Conservation (phyloP, 2,797 vertebrate genomes). For the Ispidina lecontei region DNA sequence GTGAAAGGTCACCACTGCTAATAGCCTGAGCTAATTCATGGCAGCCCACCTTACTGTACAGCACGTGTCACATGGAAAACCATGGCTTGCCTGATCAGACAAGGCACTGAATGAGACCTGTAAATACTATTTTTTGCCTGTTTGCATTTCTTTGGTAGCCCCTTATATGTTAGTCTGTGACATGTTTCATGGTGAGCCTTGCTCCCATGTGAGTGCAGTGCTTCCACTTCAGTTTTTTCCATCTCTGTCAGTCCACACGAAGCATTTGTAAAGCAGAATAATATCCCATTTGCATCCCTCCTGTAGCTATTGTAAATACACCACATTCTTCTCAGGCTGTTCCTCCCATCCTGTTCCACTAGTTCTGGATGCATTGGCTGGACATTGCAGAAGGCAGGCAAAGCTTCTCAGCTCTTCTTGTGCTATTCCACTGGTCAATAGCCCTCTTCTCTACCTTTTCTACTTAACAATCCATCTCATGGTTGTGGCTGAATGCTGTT, state of each 20-base stretch:
- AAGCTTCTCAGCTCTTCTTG: not conserved
- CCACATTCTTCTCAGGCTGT: not conserved
- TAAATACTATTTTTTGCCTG: not conserved
- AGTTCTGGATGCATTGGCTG: not conserved
- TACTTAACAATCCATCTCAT: not conserved
- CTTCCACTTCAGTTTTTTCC: not conserved
- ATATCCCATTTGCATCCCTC: not conserved
- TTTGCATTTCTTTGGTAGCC: not conserved
- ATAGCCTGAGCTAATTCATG: not conserved
- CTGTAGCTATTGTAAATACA: not conserved
- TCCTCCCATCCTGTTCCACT: not conserved
- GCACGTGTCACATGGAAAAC: not conserved
- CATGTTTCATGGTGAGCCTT: not conserved
- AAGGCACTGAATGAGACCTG: not conserved
- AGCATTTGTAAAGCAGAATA: not conserved
- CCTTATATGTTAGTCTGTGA: not conserved
- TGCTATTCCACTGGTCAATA: not conserved
- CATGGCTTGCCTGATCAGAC: not conserved
- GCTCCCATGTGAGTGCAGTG: not conserved
- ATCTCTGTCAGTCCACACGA: not conserved
- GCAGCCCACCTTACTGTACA: not conserved
- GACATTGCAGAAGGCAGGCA: not conserved
- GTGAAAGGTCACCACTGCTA: not conserved
- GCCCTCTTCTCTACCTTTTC: not conserved
- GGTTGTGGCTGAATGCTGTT: not conserved